A percentile compares a stretch with the other conserved stretches of the same genome.
Evolutionary conservation across 2,113 vertebrate species (phyloP).

Genomic region (Spea multiplicata): DNA sequence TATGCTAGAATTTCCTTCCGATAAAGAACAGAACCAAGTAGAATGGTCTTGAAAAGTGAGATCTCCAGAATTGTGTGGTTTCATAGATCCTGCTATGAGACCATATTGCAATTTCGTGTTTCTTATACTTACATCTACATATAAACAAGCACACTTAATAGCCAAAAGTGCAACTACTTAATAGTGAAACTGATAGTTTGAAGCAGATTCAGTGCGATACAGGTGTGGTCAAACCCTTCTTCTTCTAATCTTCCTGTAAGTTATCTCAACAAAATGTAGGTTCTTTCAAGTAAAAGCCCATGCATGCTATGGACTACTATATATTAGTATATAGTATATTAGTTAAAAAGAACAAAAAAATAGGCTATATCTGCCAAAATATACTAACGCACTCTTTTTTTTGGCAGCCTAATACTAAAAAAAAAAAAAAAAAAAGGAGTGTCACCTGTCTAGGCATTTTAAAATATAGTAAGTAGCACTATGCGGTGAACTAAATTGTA

Average conservation of each 20-base stretch:
- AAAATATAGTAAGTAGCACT: slow-evolving; percentile 29
- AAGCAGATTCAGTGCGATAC: slow-evolving; percentile 22
- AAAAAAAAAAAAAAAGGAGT: not conserved
- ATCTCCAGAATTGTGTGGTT: slow-evolving; percentile 20
- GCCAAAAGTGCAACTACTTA: slow-evolving; percentile 38
- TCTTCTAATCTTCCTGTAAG: not conserved
- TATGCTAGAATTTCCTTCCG: too few species aligned
- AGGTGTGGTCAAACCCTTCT: not conserved
- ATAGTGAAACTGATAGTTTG: slow-evolving; percentile 37
- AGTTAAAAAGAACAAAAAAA: not conserved
- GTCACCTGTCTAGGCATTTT: slow-evolving; percentile 11
- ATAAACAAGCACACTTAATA: slow-evolving; percentile 38
- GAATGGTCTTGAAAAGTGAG: slow-evolving; percentile 2
- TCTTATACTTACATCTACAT: slow-evolving; percentile 23
- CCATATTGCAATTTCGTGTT: slow-evolving; percentile 44
- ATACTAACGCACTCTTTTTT: too few species aligned
- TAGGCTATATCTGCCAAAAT: not conserved
- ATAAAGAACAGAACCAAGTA: not conserved
- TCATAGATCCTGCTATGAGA: slow-evolving; percentile 46
- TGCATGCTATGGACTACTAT: not conserved
- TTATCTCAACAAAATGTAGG: not conserved
- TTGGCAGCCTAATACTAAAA: too few species aligned
- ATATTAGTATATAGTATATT: not conserved
- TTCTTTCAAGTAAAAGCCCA: not conserved
- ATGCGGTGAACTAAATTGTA: not conserved